Evolutionary conservation across 2,797 vertebrate genomes (phyloP).

Genomic region (Micrastur ruficollis): DNA sequence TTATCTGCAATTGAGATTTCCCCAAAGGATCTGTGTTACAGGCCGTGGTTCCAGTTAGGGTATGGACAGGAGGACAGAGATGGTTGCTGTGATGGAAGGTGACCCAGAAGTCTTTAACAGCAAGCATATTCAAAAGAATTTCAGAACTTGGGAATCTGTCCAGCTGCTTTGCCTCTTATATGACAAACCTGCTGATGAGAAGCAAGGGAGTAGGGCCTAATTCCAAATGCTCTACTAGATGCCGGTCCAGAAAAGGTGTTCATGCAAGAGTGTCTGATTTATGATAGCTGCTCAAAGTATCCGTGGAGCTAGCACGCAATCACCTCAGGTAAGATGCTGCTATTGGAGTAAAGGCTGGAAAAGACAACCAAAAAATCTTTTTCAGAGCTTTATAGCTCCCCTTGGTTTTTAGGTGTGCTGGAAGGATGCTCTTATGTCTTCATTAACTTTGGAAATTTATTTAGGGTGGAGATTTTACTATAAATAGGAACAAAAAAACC

Average conservation of each 20-base stretch:
- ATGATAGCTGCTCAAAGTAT: not conserved
- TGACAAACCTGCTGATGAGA: not conserved
- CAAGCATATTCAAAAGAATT: not conserved
- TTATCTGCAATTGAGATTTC: not conserved
- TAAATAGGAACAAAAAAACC: not conserved
- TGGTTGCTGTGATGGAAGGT: not conserved
- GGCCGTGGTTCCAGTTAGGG: not conserved
- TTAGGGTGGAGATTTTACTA: not conserved
- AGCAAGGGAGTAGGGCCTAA: not conserved
- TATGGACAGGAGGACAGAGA: not conserved
- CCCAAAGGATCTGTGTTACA: not conserved
- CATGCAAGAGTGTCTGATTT: not conserved
- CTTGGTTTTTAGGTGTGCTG: not conserved
- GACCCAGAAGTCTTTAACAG: not conserved
- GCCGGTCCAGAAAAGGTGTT: not conserved
- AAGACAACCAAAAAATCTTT: not conserved
- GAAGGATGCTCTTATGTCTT: not conserved
- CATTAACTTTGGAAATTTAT: not conserved
- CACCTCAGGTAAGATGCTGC: not conserved
- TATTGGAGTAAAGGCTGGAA: not conserved
- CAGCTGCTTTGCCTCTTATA: not conserved
- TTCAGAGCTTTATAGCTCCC: not conserved
- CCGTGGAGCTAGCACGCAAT: not conserved
- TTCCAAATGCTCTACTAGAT: not conserved
- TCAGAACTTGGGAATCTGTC: not conserved